These are phyloP conservation scores for Malacoraja senta DNA, from an alignment of 2,797 vertebrate genomes.

Conservation along the genomic window DNA sequence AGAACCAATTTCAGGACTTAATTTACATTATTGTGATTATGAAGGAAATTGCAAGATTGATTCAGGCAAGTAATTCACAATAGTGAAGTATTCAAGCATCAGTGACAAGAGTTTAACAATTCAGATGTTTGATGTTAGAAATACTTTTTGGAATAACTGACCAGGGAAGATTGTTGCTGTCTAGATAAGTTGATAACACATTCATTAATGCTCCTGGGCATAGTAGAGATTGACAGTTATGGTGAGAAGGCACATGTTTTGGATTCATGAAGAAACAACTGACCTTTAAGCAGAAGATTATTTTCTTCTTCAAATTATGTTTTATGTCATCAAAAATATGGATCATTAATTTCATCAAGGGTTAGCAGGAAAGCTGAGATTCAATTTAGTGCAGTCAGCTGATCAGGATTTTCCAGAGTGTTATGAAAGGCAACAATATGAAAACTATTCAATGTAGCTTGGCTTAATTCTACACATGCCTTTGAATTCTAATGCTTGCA, in stretches of 20 bases:
- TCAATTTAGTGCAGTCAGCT: neutral
- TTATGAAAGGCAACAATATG: neutral
- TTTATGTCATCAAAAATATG: neutral
- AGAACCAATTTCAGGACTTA: neutral
- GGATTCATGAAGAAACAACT: neutral
- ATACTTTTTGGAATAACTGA: neutral
- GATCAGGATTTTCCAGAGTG: neutral
- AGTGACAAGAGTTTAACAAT: neutral
- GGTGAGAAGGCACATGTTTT: neutral
- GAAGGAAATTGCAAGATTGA: neutral
- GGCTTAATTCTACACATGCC: neutral
- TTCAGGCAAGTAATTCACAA: neutral
- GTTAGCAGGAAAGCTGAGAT: neutral
- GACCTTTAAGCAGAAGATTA: neutral
- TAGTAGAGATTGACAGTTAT: neutral
- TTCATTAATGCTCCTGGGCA: neutral
- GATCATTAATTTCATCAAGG: neutral
- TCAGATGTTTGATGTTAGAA: neutral
- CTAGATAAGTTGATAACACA: neutral
- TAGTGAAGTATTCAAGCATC: neutral
- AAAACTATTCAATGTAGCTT: neutral
- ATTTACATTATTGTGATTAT: neutral
- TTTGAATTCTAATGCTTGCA: neutral
- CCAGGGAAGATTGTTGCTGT: neutral
- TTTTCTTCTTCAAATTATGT: neutral